These are phyloP conservation scores for Myocastor coypus DNA, from an alignment of 2,113 vertebrate genomes.

Conservation along the genomic window DNA sequence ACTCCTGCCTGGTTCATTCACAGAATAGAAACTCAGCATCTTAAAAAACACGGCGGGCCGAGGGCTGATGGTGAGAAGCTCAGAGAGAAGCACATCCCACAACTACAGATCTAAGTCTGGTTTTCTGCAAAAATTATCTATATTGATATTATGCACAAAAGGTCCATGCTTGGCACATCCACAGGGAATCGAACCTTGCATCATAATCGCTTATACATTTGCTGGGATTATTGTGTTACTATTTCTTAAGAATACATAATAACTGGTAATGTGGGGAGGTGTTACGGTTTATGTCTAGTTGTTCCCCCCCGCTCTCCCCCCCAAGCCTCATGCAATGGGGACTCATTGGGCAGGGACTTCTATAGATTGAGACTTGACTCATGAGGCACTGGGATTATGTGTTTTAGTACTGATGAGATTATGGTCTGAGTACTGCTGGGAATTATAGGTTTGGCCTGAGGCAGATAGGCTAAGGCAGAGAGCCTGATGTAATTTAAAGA, in stretches of 20 bases:
- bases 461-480: too few relatives aligned
- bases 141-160: neutral
- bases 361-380: too few relatives aligned
- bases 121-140: neutral
- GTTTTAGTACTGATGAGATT: too few relatives aligned
- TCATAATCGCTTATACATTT: neutral
- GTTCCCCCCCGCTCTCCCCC: too few relatives aligned
- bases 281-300: too few relatives aligned
- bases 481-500: too few relatives aligned
- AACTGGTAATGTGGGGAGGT: neutral
- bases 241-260: constrained; percentile 6
- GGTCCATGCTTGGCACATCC: neutral
- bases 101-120: neutral
- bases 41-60: neutral
- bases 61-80: neutral
- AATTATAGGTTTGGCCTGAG: too few relatives aligned
- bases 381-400: too few relatives aligned
- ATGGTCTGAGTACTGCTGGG: too few relatives aligned
- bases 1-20: neutral
- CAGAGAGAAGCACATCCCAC: neutral
- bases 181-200: neutral
- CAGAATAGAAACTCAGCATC: neutral
- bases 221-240: neutral
- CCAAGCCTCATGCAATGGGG: too few relatives aligned
- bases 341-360: too few relatives aligned